Percentiles rank a stretch among this genome's conserved stretches.
Conservation (phyloP, 2,113 vertebrate species). For the Anolis sagrei region DNA sequence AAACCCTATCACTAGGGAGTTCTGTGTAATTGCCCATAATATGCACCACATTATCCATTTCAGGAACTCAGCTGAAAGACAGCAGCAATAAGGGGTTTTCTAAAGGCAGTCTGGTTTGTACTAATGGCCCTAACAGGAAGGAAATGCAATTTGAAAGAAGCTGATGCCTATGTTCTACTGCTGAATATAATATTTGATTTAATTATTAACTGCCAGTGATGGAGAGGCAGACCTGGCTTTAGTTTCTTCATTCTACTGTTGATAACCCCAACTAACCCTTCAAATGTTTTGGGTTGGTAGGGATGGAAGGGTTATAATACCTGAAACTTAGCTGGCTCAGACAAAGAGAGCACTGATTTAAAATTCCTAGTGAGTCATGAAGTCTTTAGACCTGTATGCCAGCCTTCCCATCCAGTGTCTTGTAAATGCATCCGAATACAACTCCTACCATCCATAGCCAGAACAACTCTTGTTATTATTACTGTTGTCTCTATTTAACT, state of each 20-base stretch:
- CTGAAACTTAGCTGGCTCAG: slow-evolving; percentile 36
- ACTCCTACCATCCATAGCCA: not conserved
- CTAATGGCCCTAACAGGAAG: slow-evolving; percentile 94
- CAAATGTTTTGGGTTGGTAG: slow-evolving; percentile 46
- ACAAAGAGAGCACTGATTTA: not conserved
- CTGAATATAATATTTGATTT: slow-evolving; percentile 93
- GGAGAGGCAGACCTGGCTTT: slow-evolving; percentile 82
- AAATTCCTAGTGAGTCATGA: not conserved
- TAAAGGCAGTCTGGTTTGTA: slow-evolving; percentile 89
- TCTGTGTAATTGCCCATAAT: slow-evolving; percentile 93
- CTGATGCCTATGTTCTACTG: slow-evolving; percentile 93
- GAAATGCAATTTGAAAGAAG: slow-evolving; percentile 96
- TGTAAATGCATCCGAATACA: not conserved
- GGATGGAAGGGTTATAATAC: slow-evolving; percentile 66
- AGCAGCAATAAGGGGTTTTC: slow-evolving; percentile 89
- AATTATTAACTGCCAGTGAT: slow-evolving; percentile 93
- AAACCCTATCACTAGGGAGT: slow-evolving; percentile 84
- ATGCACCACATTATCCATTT: slow-evolving; percentile 91
- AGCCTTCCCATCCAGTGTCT: not conserved
- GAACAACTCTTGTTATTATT: not conserved
- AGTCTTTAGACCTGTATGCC: not conserved
- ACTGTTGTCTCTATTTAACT: too few relatives aligned
- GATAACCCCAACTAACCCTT: slow-evolving; percentile 65
- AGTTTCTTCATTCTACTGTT: slow-evolving; percentile 72
- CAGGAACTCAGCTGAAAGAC: slow-evolving; percentile 87